These are phyloP conservation scores for Drosophila obscura DNA, from an alignment of 1,140 invertebrate genomes.

Conservation along the genomic window DNA sequence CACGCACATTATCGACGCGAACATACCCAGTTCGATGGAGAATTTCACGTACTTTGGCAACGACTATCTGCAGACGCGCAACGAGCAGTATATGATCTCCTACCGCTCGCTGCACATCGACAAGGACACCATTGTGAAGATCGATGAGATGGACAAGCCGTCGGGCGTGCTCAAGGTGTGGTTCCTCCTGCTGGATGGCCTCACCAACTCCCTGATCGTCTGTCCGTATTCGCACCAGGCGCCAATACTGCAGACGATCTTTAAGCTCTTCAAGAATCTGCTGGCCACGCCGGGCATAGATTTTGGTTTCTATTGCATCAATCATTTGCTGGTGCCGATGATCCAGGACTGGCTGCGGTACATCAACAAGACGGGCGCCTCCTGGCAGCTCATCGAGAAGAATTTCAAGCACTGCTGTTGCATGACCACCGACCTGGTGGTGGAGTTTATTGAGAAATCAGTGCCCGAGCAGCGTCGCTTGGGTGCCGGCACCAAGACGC, in stretches of 20 bases:
- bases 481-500: conserved; percentile 63
- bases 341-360: conserved; percentile 95
- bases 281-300: conserved; percentile 91
- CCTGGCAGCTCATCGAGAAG: conserved; percentile 90
- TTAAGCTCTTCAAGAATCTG: conserved; percentile 91
- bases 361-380: conserved; percentile 87
- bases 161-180: conserved; percentile 95
- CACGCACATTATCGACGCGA: conserved; percentile 91
- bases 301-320: conserved; percentile 95
- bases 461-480: conserved; percentile 67
- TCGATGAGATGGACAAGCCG: conserved; percentile 89
- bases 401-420: conserved; percentile 98
- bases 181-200: conserved; percentile 95
- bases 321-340: conserved; percentile 94
- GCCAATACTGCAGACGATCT: conserved; percentile 93
- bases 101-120: conserved; percentile 85
- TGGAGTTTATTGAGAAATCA: conserved; percentile 88
- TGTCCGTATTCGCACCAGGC: conserved; percentile 94
- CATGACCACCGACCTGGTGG: conserved; percentile 94
- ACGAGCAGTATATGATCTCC: conserved; percentile 84
- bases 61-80: conserved; percentile 82
- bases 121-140: conserved; percentile 86
- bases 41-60: conserved; percentile 85
- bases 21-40: conserved; percentile 91
- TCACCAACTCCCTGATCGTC: conserved; percentile 91